phyloP scores from a whole-genome alignment of 2,797 vertebrate genomes.

The Remorina albescens region DNA sequence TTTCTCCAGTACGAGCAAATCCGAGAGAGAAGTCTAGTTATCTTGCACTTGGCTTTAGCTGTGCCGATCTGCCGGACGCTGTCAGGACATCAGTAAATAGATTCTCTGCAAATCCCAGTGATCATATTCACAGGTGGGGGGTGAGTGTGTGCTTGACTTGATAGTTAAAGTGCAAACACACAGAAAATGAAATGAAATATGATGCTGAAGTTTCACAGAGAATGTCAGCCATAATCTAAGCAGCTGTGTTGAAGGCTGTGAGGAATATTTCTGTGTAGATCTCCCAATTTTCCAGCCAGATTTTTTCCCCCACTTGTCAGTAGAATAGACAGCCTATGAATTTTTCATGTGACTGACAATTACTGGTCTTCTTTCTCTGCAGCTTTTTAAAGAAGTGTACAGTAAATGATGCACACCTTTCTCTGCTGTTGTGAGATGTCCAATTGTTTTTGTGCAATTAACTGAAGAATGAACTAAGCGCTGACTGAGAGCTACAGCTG shows the following conservation, averaged over 20 bases:
- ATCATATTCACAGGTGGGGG: slow-evolving; percentile 14
- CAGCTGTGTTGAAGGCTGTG: slow-evolving; percentile 16
- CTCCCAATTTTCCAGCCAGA: slow-evolving; percentile 23
- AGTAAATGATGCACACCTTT: slow-evolving; percentile 45
- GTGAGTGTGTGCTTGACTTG: not conserved
- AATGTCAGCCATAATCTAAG: slow-evolving; percentile 24
- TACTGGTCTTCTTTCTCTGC: slow-evolving; percentile 22
- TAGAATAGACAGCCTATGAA: slow-evolving; percentile 23
- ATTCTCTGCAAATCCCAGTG: slow-evolving; percentile 24
- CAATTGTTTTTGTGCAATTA: slow-evolving; percentile 47
- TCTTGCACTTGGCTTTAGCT: not conserved
- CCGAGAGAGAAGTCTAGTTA: too few species aligned
- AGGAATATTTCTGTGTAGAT: slow-evolving; percentile 10
- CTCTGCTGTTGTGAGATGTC: slow-evolving; percentile 24
- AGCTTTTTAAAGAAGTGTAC: slow-evolving; percentile 37
- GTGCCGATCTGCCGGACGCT: not conserved
- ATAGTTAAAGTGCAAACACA: slow-evolving; percentile 17
- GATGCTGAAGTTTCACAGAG: slow-evolving; percentile 11
- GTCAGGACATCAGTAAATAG: slow-evolving; percentile 4
- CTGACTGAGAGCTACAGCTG: slow-evolving; percentile 22
- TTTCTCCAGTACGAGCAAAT: not conserved
- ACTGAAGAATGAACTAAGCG: slow-evolving; percentile 43
- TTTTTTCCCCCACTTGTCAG: slow-evolving; percentile 29
- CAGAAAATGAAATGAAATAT: slow-evolving; percentile 18
- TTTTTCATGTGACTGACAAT: slow-evolving; percentile 47